Evolutionary conservation across 2,888 invertebrate species (phyloP).

Genomic region (Zonitis immaculata): DNA sequence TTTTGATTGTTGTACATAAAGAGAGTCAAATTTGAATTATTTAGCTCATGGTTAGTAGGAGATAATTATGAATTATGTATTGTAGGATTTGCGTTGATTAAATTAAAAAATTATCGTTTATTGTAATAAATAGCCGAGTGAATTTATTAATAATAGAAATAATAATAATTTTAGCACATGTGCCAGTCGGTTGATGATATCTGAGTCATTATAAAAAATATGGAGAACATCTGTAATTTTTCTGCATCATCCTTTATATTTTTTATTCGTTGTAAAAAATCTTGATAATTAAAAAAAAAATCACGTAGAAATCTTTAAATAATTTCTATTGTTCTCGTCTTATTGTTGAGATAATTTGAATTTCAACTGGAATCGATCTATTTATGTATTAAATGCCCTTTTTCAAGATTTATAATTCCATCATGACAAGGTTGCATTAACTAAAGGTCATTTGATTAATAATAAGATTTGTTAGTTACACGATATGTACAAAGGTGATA

Average conservation of each 20-base stretch:
- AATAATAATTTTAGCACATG: too few species aligned
- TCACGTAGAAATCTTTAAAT: too few species aligned
- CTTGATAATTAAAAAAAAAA: too few species aligned
- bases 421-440: background rate
- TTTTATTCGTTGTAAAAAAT: too few species aligned
- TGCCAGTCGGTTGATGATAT: background rate
- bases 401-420: background rate
- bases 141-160: background rate
- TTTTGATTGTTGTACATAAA: background rate
- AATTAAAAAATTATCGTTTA: background rate
- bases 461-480: constrained; percentile 26
- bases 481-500: constrained; percentile 24
- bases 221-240: background rate
- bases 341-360: background rate
- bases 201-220: background rate
- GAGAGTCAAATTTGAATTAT: background rate
- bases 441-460: constrained; percentile 30
- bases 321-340: too few species aligned
- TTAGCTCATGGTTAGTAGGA: background rate
- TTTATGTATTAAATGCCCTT: background rate
- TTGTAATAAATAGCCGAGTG: background rate
- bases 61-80: too few species aligned
- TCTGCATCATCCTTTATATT: background rate
- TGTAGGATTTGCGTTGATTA: background rate
- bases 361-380: background rate